Evolutionary conservation across 2,888 invertebrate species (phyloP), one percentile per base, ranked within the genome.

Genomic region (Heliconius erato): DNA sequence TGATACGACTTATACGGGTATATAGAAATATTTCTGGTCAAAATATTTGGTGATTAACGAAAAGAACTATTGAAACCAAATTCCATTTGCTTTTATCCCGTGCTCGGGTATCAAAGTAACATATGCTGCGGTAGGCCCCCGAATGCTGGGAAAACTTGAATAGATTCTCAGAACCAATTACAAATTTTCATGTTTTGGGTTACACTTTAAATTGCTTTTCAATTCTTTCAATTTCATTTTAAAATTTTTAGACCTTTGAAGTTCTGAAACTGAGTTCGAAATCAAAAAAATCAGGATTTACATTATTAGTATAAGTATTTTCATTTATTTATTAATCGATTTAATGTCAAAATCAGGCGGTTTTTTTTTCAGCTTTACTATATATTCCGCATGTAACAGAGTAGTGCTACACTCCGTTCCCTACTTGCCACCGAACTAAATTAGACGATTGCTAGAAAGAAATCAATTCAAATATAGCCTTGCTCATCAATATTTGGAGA

Each of bases 11-110:
- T 49, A n/a, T n/a, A n/a, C 28, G 28, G 1, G 16, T 16, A 49
- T 16, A 49, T 16, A 49, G 1, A n/a, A 71, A 44, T 26, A 71
- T 44, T 40, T 23, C 40, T 19, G 4, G 14, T 23, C 40, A 11
- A 71, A 40, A 40, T 71, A 14, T 7, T 4, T 12, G 12, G 5
- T 44, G 2, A 71, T 71, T n/a, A 14, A 40, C n/a, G 63, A 54
- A 72, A 84, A 79, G 59, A 44, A 68, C 32, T n/a, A 77, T 63
- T 40, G 79, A 79, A 82, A 81, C 76, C 79, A 79, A 81, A 79
- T 80, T 83, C 72, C 68, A 74, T 77, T 84, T 78, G 77, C 72
- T 84, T 84, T 79, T 83, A 83, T 78, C 77, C 81, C 76, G 68
- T 72, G 23, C 79, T 69, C 68, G 32, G 77, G 74, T 77, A 74